phyloP scores from a whole-genome alignment of 2,797 vertebrate species.

The Coregonus suidteri region DNA sequence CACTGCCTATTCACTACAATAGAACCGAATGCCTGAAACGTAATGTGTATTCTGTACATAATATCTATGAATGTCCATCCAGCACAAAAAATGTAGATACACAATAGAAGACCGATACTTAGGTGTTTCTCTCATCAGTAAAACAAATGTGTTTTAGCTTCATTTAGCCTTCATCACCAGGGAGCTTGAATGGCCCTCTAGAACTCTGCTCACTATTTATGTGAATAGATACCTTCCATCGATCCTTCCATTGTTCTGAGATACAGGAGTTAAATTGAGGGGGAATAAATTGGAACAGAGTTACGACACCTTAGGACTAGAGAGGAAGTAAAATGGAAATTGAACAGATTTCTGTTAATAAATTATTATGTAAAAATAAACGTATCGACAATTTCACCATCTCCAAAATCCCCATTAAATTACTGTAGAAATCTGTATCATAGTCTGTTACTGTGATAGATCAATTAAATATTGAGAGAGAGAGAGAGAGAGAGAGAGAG shows the following conservation, averaged over 20 bases:
- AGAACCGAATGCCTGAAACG: neutral
- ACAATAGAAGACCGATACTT: neutral
- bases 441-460: no score
- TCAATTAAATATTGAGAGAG: no score
- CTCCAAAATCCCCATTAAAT: neutral
- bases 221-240: slow-evolving; percentile 49
- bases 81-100: neutral
- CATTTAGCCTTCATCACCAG: slow-evolving; percentile 4
- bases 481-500: no score
- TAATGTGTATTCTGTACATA: neutral
- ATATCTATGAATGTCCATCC: neutral
- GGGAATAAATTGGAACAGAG: neutral
- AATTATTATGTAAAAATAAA: neutral
- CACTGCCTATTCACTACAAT: slow-evolving; percentile 1
- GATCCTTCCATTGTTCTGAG: slow-evolving; percentile 72
- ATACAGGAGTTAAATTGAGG: neutral
- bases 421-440: no score
- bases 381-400: neutral
- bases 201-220: neutral
- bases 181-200: neutral
- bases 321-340: neutral
- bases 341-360: neutral
- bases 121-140: neutral
- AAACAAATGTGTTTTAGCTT: neutral
- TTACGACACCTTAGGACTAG: neutral